Evolutionary conservation across 2,888 invertebrate genomes (phyloP).

Genomic region (Drosophila buzzatii): DNA sequence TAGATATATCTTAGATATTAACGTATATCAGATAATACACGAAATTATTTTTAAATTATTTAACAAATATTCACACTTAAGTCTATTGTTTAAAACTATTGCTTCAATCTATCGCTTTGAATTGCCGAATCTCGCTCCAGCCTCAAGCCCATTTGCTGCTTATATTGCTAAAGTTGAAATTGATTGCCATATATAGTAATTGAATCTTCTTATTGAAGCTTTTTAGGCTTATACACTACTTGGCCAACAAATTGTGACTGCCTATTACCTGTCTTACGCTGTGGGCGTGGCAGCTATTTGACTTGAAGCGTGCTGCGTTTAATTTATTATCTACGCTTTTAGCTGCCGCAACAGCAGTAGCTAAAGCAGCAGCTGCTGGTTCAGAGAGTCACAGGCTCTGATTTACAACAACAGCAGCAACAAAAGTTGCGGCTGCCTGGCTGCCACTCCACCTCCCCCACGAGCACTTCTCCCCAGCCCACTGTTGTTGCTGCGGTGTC

Average conservation of each 20-base stretch:
- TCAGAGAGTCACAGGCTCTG: slow-evolving; percentile 64
- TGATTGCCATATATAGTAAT: slow-evolving; percentile 10
- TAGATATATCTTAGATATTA: too few relatives aligned
- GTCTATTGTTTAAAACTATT: background rate
- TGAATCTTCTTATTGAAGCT: slow-evolving; percentile 28
- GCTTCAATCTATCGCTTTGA: background rate
- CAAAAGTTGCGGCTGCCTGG: slow-evolving; percentile 60
- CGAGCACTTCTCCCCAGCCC: background rate
- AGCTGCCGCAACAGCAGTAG: slow-evolving; percentile 22
- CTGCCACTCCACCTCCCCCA: background rate
- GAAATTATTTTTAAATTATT: too few relatives aligned
- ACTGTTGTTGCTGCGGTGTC: slow-evolving; percentile 63
- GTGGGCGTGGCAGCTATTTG: slow-evolving; percentile 38
- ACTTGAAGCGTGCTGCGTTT: slow-evolving; percentile 71
- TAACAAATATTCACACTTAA: too few relatives aligned
- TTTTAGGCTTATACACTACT: background rate
- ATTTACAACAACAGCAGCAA: slow-evolving; percentile 62
- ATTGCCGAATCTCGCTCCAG: background rate
- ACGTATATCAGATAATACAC: too few relatives aligned
- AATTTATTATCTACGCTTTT: slow-evolving; percentile 76
- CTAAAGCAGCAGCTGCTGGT: slow-evolving; percentile 58
- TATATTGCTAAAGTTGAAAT: background rate
- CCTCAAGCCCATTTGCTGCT: background rate
- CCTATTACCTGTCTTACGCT: slow-evolving; percentile 15
- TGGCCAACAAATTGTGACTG: background rate